Evolutionary conservation across 2,797 vertebrate genomes (phyloP), one percentile per base, ranked within the genome.

Genomic region (Sebastes hopkinsi): DNA sequence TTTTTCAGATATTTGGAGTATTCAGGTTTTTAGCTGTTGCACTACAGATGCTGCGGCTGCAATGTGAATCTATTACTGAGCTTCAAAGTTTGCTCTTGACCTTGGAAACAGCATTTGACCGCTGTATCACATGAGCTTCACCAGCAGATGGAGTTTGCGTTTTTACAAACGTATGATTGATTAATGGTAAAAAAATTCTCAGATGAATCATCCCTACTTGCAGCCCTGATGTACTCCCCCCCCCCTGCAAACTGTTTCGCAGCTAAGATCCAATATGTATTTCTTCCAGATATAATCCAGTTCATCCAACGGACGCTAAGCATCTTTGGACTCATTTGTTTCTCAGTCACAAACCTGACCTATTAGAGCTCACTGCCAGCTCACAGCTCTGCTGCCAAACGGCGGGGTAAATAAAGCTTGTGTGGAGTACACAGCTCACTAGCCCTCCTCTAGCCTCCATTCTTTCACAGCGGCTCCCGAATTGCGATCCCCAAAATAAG

Each of bases 401-500:
- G 5, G 52, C 14, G 18, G 59, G 61, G 80, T 72, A 75, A 84
- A 88, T 75, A 79, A 83, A 79, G 70, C 52, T 84, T 32, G 79
- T 76, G 73, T 66, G 72, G 81, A 68, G 81, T 16, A 16, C 6
- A 10, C 34, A 73, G 72, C 81, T 80, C 60, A 22, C 62, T 2
- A 6, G 73, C 18, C 67, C 59, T 52, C 16, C 42, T 16, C 42
- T 16, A 5, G 61, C 75, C 75, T 74, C 76, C 61, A 36, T 75
- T 82, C 74, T 79, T 46, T 84, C 78, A 72, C 66, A 67, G 67
- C 68, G 2, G 38, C 76, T 87, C 80, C 70, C 12, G 9, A 67
- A 70, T 20, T 29, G 32, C 6, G 30, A 66, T 72, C 81, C 80
- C 86, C 75, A 88, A 87, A 88, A 86, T 82, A 85, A 90, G 68